Evolutionary conservation across 2,888 invertebrate genomes (phyloP), one percentile per base, ranked within the genome.

Genomic region (Melieria omissa): DNA sequence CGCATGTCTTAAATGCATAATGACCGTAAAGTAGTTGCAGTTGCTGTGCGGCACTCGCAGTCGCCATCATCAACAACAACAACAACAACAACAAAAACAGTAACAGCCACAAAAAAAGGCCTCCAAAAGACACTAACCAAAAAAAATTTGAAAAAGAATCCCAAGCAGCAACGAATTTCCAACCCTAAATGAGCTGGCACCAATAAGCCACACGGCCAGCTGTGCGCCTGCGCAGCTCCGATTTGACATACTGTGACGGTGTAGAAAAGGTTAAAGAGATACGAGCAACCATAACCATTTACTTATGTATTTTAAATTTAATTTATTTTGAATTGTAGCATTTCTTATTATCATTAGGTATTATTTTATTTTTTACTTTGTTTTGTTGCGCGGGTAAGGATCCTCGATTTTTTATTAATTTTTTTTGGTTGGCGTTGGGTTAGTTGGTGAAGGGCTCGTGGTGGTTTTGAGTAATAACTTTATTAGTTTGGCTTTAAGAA

Each of bases 1-100:
- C 85, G 85, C 86, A 82, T 85, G 86, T 85, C 86, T 84, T 84
- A 85, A 85, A 85, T 85, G 86, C 86, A 85, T 86, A 85, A 85
- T 85, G 85, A 85, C 85, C 86, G 86, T 82, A 84, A 82, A 84
- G 84, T 81, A 84, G 65, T 70, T 77, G 76, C 73, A 75, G 74
- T 73, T 72, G 76, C 72, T 74, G 73, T 29, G 29, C 29, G 29
- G 29, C 29, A 29, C 29, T 29, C 29, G 29, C 29, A 29, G 1
- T 29, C 6, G 14, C 12, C 45, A 45, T 16, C 65, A 75, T 65
- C 72, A 63, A 69, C 71, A 71, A 62, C 55, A 73, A 49, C 55
- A 47, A 60, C 61, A 70, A 66, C 70, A 72, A 55, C 66, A 72
- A 52, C 62, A 64, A 47, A 66, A 73, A 58, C 63, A 71, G 63